A percentile compares a stretch with the other conserved stretches of the same genome.
Evolutionary conservation across 1,140 invertebrate genomes (phyloP).

Genomic region (Listronotus oregonensis): DNA sequence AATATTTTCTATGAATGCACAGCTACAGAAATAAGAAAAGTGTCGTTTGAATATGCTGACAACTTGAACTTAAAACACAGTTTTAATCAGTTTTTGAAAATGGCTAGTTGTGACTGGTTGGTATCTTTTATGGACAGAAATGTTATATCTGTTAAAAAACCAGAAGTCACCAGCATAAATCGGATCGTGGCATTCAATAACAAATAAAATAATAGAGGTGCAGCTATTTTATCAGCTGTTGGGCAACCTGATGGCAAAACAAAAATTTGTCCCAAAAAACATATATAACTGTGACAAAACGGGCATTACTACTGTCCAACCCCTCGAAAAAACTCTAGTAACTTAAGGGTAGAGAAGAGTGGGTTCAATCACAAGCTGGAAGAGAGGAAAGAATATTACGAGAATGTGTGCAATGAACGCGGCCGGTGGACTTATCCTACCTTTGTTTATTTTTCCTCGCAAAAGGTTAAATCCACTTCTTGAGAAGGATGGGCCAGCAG

Average conservation of each 20-base stretch:
- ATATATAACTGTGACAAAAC: conserved; percentile 59
- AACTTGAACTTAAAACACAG: conserved; percentile 44
- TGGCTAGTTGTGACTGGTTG: conserved; percentile 36
- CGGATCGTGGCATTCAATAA: conserved; percentile 40
- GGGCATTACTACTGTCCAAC: conserved; percentile 56
- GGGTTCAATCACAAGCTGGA: conserved; percentile 44
- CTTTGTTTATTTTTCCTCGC: conserved; percentile 37
- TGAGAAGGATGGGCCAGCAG: no score
- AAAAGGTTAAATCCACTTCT: no score
- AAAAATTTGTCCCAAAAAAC: conserved; percentile 26
- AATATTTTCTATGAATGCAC: no score
- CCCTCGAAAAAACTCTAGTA: conserved; percentile 54
- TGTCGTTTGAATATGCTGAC: no score
- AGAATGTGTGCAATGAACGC: conserved; percentile 34
- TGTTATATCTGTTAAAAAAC: conserved; percentile 45
- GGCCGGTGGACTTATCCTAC: conserved; percentile 29
- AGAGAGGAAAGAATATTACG: conserved; percentile 34
- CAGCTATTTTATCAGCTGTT: conserved; percentile 44
- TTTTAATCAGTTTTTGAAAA: conserved; percentile 41
- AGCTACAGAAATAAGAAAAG: no score
- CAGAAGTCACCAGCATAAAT: conserved; percentile 45
- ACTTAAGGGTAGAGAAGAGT: conserved; percentile 54
- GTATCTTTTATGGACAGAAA: conserved; percentile 42
- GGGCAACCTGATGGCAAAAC: conserved; percentile 17
- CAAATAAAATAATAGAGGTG: conserved; percentile 46